Conservation (phyloP, 1,140 invertebrate genomes). For the Reticulitermes speratus region DNA sequence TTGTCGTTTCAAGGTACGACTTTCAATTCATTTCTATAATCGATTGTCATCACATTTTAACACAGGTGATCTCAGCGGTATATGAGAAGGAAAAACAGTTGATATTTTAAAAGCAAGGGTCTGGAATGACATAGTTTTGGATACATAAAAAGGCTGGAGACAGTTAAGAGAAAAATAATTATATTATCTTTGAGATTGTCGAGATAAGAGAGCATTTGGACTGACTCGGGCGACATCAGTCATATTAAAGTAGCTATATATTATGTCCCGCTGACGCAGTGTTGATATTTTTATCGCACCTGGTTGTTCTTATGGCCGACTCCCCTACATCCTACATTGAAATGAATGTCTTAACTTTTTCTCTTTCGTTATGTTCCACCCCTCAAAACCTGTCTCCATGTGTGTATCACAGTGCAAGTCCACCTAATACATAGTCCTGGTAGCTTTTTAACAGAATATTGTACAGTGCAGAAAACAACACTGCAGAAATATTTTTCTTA, state of each 20-base stretch:
- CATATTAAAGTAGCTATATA: conserved; percentile 9
- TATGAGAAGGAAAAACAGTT: background rate
- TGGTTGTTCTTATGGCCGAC: background rate
- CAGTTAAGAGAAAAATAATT: background rate
- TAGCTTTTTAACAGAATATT: background rate
- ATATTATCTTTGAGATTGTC: background rate
- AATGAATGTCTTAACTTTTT: conserved; percentile 10
- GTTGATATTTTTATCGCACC: conserved; percentile 18
- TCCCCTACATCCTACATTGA: background rate
- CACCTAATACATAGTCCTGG: background rate
- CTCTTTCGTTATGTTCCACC: background rate
- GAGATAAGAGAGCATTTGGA: background rate
- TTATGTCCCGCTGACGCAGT: background rate
- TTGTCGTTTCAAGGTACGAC: background rate
- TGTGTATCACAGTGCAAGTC: background rate
- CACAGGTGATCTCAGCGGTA: background rate
- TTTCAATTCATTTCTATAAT: background rate
- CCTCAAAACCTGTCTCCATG: background rate
- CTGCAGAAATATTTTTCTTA: background rate
- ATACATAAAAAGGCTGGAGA: background rate
- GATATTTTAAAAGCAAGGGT: background rate
- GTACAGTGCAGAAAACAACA: background rate
- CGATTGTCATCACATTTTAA: background rate
- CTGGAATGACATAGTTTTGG: background rate
- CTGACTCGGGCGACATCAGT: background rate